phyloP scores from a whole-genome alignment of 1,140 invertebrate genomes.

The Saccostrea echinata region DNA sequence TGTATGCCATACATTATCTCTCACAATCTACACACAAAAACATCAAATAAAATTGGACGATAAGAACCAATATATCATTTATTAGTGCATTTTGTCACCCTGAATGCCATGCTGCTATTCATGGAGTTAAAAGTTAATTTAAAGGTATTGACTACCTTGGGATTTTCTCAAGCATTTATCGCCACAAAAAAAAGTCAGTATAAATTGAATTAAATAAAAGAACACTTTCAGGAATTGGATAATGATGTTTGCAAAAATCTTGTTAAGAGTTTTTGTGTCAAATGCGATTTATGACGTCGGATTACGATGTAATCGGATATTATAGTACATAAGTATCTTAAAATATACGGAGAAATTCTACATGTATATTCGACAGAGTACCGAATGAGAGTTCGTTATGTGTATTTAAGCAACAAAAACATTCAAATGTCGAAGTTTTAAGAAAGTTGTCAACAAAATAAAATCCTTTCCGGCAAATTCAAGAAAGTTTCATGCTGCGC shows the following conservation, averaged over 20 bases:
- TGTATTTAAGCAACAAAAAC: neutral
- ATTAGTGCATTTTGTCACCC: neutral
- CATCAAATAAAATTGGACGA: neutral
- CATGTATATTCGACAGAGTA: neutral
- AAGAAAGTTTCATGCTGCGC: neutral
- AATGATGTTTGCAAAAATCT: constrained; percentile 32
- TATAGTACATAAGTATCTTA: neutral
- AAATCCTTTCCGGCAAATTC: neutral
- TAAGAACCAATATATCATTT: constrained; percentile 2
- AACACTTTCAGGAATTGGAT: constrained; percentile 35
- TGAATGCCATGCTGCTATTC: neutral
- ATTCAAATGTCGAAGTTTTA: neutral
- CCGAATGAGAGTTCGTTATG: neutral
- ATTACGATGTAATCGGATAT: constrained; percentile 8
- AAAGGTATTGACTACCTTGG: constrained; percentile 5
- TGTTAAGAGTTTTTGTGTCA: constrained; percentile 2
- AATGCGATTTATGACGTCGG: constrained; percentile 14
- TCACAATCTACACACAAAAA: neutral
- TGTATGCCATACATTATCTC: neutral
- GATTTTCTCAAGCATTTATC: constrained; percentile 2
- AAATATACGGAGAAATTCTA: neutral
- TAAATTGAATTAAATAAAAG: constrained; percentile 26
- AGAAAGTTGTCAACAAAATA: neutral
- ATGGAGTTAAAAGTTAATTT: constrained; percentile 30
- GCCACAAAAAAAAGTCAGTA: constrained; percentile 7